A percentile compares a stretch with the other conserved stretches of the same genome.
phyloP scores from a whole-genome alignment of 2,797 vertebrate species.

The Gymnothorax javanicus region DNA sequence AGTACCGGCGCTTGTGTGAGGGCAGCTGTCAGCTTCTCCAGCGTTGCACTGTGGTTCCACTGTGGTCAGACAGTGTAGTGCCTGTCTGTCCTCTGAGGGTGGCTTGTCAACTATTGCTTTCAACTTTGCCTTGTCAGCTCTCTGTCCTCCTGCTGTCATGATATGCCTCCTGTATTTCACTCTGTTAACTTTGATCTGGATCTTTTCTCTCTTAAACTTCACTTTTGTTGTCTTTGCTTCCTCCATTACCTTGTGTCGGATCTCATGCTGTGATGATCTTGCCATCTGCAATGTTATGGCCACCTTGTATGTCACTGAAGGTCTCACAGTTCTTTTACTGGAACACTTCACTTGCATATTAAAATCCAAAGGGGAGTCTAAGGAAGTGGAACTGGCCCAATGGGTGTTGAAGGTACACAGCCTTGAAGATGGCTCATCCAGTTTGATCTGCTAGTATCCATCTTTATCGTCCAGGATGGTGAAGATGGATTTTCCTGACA shows the following conservation, averaged over 20 bases:
- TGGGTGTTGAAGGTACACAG: constrained; percentile 14
- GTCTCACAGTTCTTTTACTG: not conserved
- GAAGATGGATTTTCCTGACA: constrained; percentile 32
- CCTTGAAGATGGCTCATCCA: not conserved
- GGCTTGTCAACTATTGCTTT: too few species aligned
- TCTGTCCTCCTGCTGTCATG: too few species aligned
- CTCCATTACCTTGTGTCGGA: constrained; percentile 30
- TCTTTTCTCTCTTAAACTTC: too few species aligned
- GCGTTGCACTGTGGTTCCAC: too few species aligned
- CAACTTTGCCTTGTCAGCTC: too few species aligned
- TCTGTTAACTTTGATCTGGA: too few species aligned
- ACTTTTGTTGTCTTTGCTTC: too few species aligned
- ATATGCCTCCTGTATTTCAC: too few species aligned
- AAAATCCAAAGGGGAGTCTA: not conserved
- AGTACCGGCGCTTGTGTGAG: too few species aligned
- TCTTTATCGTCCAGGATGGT: constrained; percentile 29
- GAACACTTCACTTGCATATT: constrained; percentile 10
- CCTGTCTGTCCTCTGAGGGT: too few species aligned
- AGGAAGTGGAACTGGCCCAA: not conserved
- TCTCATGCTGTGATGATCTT: constrained; percentile 42
- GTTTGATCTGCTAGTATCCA: constrained; percentile 31
- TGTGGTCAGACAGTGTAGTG: too few species aligned
- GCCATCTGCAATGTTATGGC: constrained; percentile 33
- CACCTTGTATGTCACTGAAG: not conserved
- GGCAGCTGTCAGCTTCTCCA: too few species aligned